Evolutionary conservation across 2,888 invertebrate genomes (phyloP).

Genomic region (Thymelicus lineola): DNA sequence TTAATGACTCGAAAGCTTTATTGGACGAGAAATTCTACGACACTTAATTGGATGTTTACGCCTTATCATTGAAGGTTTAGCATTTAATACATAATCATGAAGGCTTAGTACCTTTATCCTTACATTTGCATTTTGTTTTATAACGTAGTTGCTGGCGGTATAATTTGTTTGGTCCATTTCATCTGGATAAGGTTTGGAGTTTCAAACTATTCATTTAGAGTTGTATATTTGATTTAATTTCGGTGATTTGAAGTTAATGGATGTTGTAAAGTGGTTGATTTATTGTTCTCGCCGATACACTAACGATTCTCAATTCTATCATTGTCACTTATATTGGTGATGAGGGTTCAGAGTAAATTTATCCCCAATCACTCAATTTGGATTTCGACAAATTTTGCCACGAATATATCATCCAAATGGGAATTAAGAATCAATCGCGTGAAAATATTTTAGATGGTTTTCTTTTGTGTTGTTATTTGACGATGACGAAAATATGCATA

Average conservation of each 20-base stretch:
- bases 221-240: neutral
- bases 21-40: neutral
- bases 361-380: neutral
- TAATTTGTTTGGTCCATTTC: neutral
- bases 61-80: constrained; percentile 2
- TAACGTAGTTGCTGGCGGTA: neutral
- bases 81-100: constrained; percentile 16
- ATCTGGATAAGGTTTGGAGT: neutral
- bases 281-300: neutral
- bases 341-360: constrained; percentile 9
- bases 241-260: neutral
- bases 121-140: constrained; percentile 14
- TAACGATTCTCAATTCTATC: constrained; percentile 8
- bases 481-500: constrained; percentile 17
- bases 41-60: constrained; percentile 5
- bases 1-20: neutral
- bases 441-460: constrained; percentile 10
- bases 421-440: constrained; percentile 1
- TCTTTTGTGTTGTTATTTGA: constrained; percentile 7
- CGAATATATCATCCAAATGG: neutral
- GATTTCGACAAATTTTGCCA: neutral
- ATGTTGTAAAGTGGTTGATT: neutral
- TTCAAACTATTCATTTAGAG: neutral
- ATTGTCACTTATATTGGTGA: constrained; percentile 13
- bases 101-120: constrained; percentile 10